A percentile compares a stretch with the other conserved stretches of the same genome.
These are phyloP conservation scores for Semaprochilodus insignis DNA, from an alignment of 2,797 vertebrate species.

Conservation along the genomic window DNA sequence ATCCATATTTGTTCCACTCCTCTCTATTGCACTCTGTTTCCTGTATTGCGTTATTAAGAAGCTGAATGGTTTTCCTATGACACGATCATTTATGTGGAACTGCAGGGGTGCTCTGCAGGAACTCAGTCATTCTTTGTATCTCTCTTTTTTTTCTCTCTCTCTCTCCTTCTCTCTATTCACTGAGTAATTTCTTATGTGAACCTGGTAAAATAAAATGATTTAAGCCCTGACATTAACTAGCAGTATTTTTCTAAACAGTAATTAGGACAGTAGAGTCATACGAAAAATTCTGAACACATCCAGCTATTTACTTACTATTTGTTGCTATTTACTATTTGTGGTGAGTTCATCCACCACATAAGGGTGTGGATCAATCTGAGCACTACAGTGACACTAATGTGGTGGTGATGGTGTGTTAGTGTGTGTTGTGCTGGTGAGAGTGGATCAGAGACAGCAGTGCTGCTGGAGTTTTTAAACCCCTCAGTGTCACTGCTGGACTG, in stretches of 20 bases:
- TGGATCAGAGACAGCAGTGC: too few relatives aligned
- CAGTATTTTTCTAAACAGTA: background rate
- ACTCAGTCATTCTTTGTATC: constrained; percentile 46
- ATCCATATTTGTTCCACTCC: constrained; percentile 42
- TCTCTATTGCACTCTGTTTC: constrained; percentile 53
- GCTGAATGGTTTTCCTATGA: constrained; percentile 68
- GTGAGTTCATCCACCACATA: too few relatives aligned
- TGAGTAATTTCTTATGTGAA: constrained; percentile 9
- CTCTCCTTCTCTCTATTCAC: background rate
- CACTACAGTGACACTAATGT: too few relatives aligned
- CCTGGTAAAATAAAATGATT: background rate
- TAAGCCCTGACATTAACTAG: background rate
- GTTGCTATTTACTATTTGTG: too few relatives aligned
- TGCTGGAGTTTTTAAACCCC: too few relatives aligned
- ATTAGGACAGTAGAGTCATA: background rate
- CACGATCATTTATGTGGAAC: constrained; percentile 59
- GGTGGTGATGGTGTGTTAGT: too few relatives aligned
- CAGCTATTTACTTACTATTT: too few relatives aligned
- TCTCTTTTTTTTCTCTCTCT: constrained; percentile 32
- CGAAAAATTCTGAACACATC: too few relatives aligned
- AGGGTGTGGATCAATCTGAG: too few relatives aligned
- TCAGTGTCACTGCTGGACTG: too few relatives aligned
- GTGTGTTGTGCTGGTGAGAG: too few relatives aligned
- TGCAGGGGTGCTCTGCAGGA: constrained; percentile 52
- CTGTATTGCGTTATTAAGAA: constrained; percentile 54